These are phyloP conservation scores for Ochotona princeps DNA, from an alignment of 2,113 vertebrate species.

Conservation along the genomic window DNA sequence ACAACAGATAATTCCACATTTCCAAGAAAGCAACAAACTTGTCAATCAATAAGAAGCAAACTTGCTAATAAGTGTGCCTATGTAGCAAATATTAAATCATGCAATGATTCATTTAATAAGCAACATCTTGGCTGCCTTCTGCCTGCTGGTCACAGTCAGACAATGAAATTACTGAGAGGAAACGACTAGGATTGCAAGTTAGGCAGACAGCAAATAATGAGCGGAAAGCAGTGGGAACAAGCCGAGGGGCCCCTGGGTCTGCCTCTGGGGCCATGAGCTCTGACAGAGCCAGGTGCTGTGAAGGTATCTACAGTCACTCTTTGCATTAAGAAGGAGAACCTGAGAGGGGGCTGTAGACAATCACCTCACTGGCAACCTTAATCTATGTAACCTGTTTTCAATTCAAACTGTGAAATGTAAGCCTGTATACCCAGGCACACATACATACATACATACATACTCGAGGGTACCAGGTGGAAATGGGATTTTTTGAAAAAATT, in stretches of 20 bases:
- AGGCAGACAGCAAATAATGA: conserved; percentile 14
- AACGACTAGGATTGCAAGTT: conserved; percentile 2
- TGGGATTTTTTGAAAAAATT: too few species aligned
- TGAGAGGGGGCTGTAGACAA: background rate
- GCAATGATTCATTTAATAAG: conserved; percentile 41
- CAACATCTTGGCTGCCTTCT: background rate
- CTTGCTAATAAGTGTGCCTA: background rate
- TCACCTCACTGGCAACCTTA: background rate
- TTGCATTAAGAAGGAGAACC: background rate
- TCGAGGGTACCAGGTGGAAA: too few species aligned
- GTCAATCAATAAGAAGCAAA: conserved; percentile 71
- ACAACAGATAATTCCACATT: conserved; percentile 60
- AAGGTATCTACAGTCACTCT: background rate
- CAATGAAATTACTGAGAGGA: background rate
- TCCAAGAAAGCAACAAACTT: conserved; percentile 44
- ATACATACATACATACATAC: too few species aligned
- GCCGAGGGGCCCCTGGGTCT: background rate
- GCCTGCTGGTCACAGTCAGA: background rate
- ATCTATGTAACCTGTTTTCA: conserved; percentile 13
- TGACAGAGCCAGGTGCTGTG: background rate
- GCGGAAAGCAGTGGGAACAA: background rate
- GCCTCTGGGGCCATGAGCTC: background rate
- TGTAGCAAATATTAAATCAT: background rate
- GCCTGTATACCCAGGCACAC: rapidly evolving
- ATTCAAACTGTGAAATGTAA: background rate